phyloP scores from a whole-genome alignment of 2,797 vertebrate genomes.

The Betta splendens region DNA sequence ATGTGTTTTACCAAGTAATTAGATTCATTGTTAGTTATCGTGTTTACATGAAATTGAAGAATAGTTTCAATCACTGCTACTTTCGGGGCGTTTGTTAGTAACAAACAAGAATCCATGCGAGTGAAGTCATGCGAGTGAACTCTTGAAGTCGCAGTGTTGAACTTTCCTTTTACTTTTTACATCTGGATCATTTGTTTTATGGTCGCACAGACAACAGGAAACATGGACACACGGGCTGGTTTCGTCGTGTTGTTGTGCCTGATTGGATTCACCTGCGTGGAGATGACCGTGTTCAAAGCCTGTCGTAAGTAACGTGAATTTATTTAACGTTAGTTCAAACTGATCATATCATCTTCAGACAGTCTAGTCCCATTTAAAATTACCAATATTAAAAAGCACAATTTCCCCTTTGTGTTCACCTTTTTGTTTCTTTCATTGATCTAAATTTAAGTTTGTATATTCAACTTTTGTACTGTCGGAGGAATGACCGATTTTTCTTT shows the following conservation, averaged over 20 bases:
- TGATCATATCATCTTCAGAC: no score
- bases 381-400: no score
- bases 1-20: rapidly evolving
- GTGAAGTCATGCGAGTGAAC: rapidly evolving
- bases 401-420: no score
- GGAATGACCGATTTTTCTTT: no score
- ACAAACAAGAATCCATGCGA: slow-evolving; percentile 17
- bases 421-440: no score
- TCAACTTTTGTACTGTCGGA: no score
- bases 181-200: slow-evolving; percentile 9
- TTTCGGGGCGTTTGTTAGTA: background rate
- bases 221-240: slow-evolving; percentile 68
- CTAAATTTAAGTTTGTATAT: no score
- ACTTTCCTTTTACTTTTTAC: background rate
- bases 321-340: no score
- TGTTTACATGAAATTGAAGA: rapidly evolving
- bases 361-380: no score
- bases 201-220: slow-evolving; percentile 5
- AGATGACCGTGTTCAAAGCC: slow-evolving; percentile 70
- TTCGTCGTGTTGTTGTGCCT: slow-evolving; percentile 62
- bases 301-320: slow-evolving; percentile 71
- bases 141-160: rapidly evolving
- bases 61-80: background rate
- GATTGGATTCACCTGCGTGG: slow-evolving; percentile 65
- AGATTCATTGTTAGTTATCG: rapidly evolving